Base-by-base conservation (phyloP, 1,140 invertebrate genomes). In the Potamilus streckersoni region DNA sequence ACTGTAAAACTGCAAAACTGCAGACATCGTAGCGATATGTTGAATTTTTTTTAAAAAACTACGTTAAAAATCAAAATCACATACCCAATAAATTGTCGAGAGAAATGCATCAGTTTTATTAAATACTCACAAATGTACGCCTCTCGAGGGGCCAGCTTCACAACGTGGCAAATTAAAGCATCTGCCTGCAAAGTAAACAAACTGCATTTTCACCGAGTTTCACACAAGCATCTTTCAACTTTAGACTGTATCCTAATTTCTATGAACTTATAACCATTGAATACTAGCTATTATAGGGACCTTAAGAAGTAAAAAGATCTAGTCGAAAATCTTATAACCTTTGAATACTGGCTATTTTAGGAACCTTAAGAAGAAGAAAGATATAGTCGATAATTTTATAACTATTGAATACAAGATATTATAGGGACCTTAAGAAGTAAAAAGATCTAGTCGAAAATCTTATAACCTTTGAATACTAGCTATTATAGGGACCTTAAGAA, bases 101-200 rank as follows among this genome's bases (percentile, higher is more conserved):
- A 16, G 19, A 31, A 3, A 16, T 27, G 17, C 55, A 16, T 61
- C 14, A 15, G 27, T 13, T 12, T 20, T 49, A 60, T 20, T 57
- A 62, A 23, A 56, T 56, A 74, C 65, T 57, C 27, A 74, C 73
- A 59, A 49, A 74, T 69, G 63, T 74, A 74, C 27, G 65, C 58
- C 17, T 74, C 73, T 23, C 69, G 11, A 16, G 27, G 16, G 14
- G 62, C 14, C 19, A 74, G 31, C 31, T 60, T 59, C n/a, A 58
- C 57, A 16, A 67, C 56, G 38, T 74, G 73, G 38, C 73, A 74
- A 13, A 74, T 55, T 1, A 74, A 27, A 20, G 63, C 73, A 67
- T 74, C 73, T 11, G 23, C 2, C 73, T 74, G n/a, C 38, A 13
- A 61, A 64, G 27, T 56, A 8, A 66, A 57, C 23, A 20, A 60